Evolutionary conservation across 2,888 invertebrate species (phyloP), one percentile per base, ranked within the genome.

Genomic region (Nomada goodeniana): DNA sequence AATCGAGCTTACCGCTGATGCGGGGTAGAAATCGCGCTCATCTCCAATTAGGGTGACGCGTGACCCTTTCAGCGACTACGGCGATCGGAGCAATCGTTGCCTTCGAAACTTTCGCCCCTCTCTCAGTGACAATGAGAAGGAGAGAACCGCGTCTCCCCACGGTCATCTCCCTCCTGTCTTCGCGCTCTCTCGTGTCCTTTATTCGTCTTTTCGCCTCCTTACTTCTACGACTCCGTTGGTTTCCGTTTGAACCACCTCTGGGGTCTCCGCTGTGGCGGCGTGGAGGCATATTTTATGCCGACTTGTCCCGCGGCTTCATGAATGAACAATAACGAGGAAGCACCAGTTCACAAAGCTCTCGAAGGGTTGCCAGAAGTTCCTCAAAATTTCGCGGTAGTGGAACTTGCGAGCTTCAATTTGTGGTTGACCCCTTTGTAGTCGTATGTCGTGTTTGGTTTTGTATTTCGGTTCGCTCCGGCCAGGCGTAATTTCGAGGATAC

Each of bases 301-400:
- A 82, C 74, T 72, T 71, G 72, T 79, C 72, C 65, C 74, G 44
- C 26, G 47, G 68, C 72, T 78, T 68, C 75, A 64, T 79, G 73
- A 75, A 65, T 71, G 83, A 84, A 86, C 84, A 84, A 84, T 86
- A 86, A 86, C 72, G 76, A 50, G 68, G 20, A 47, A 36, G 59
- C 50, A 26, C 55, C 20, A 52, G 50, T 42, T 60, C 53, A 42
- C 74, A 23, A 57, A 77, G 68, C 68, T 47, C 59, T 60, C 69
- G 70, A 57, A 52, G 73, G 55, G 60, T 36, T 36, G 52, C 50
- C 36, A 75, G 61, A 68, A 74, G 55, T 63, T 47, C n/a, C 50
- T 26, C n/a, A 61, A 42, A 55, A 55, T 44, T 13, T 60, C 69
- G 11, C 50, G 63, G 60, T 42, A 76, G 79, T 82, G 71, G 73